Conservation (phyloP, 2,888 invertebrate genomes). For the Agriotes lineatus region DNA sequence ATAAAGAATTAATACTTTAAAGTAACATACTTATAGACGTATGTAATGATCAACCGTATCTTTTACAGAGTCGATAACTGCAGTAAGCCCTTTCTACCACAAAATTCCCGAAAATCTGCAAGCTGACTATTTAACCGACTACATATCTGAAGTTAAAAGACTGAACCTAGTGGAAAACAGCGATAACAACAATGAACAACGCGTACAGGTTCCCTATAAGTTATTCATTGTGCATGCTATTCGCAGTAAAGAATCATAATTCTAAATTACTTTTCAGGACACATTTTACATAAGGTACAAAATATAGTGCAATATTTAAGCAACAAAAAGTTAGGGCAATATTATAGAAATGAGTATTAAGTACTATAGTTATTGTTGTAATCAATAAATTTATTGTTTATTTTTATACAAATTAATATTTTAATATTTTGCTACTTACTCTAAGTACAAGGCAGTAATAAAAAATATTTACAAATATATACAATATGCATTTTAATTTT, state of each 20-base stretch:
- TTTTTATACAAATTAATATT: neutral
- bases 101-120: slow-evolving; percentile 72
- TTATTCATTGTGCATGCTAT: slow-evolving; percentile 51
- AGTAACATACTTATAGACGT: no score
- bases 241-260: no score
- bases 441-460: slow-evolving; percentile 1
- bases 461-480: slow-evolving; percentile 14
- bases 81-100: slow-evolving; percentile 78
- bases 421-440: neutral
- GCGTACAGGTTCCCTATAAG: slow-evolving; percentile 47
- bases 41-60: no score
- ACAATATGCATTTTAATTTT: neutral
- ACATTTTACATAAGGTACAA: neutral
- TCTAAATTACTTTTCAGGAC: no score
- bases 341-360: no score
- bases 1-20: no score
- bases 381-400: neutral
- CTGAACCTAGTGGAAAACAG: slow-evolving; percentile 65
- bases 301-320: no score
- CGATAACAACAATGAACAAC: slow-evolving; percentile 64
- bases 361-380: no score
- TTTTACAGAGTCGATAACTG: slow-evolving; percentile 73
- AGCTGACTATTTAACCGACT: slow-evolving; percentile 76
- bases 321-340: neutral
- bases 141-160: slow-evolving; percentile 68